Evolutionary conservation across 2,888 invertebrate species (phyloP).

Genomic region (Eugnorisma glareosa): DNA sequence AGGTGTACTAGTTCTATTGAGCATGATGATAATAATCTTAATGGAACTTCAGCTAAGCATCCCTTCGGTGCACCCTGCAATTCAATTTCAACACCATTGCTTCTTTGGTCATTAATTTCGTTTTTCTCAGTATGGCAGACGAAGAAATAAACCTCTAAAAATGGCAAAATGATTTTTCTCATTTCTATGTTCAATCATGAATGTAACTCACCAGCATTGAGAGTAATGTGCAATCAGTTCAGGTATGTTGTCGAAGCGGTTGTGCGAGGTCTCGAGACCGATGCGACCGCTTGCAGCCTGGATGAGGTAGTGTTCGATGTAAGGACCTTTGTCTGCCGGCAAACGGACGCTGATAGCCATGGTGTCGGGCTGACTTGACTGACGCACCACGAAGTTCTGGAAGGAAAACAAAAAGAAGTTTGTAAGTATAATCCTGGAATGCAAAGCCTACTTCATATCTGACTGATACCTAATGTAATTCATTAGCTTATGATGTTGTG

Average conservation of each 20-base stretch:
- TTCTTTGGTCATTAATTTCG: neutral
- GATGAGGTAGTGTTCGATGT: conserved; percentile 98
- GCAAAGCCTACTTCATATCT: neutral
- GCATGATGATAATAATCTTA: neutral
- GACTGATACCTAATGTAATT: no score
- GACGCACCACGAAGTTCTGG: conserved; percentile 98
- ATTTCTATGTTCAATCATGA: neutral
- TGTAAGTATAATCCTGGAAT: conserved; percentile 1
- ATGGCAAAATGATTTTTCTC: neutral
- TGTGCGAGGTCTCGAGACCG: conserved; percentile 97
- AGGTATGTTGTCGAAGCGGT: conserved; percentile 98
- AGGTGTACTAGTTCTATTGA: neutral
- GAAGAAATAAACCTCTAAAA: neutral
- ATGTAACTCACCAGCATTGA: conserved; percentile 93
- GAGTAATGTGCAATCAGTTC: conserved; percentile 98
- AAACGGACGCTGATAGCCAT: conserved; percentile 98
- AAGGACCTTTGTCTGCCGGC: conserved; percentile 96
- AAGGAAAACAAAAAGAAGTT: conserved; percentile 64
- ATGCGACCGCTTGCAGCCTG: conserved; percentile 95
- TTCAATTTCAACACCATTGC: neutral
- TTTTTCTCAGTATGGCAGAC: neutral
- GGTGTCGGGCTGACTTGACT: conserved; percentile 97
- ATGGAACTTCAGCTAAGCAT: neutral
- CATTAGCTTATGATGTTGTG: no score
- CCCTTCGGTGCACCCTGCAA: neutral